These are phyloP conservation scores for Catocala nupta DNA, from an alignment of 2,888 invertebrate species.

Conservation along the genomic window DNA sequence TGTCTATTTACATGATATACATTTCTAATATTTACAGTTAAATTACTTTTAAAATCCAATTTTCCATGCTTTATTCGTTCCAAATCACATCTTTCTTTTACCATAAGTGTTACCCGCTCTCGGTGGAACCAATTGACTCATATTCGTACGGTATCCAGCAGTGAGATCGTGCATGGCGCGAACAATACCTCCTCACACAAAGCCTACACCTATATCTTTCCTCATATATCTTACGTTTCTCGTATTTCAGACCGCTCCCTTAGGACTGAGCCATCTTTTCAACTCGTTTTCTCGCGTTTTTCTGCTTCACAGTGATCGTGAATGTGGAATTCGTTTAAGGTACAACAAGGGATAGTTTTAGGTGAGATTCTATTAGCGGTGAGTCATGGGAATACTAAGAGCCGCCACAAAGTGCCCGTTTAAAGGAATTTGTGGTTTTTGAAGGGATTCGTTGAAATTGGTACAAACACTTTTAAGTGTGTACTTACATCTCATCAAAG, in stretches of 20 bases:
- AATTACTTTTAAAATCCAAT: not conserved
- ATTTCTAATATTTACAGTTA: too few species aligned
- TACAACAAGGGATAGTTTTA: not conserved
- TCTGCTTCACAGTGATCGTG: not conserved
- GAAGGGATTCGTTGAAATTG: not conserved
- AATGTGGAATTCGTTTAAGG: slow-evolving; percentile 3
- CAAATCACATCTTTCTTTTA: not conserved
- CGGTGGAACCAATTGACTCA: slow-evolving; percentile 3
- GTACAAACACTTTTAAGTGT: too few species aligned
- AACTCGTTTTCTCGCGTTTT: slow-evolving; percentile 8
- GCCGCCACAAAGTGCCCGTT: not conserved
- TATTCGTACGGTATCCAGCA: slow-evolving; percentile 18
- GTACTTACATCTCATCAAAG: too few species aligned
- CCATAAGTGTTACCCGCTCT: not conserved
- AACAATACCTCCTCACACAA: slow-evolving; percentile 26
- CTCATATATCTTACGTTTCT: slow-evolving; percentile 12
- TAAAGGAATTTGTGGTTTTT: not conserved
- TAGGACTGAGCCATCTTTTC: not conserved
- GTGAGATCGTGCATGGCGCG: slow-evolving; percentile 18
- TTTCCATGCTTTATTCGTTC: not conserved
- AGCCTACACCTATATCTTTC: too few species aligned
- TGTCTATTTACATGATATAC: too few species aligned
- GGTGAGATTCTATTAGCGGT: not conserved
- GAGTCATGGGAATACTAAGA: not conserved
- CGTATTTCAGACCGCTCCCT: slow-evolving; percentile 13